Evolutionary conservation across 2,113 vertebrate species (phyloP).

Genomic region (Sylvia atricapilla): DNA sequence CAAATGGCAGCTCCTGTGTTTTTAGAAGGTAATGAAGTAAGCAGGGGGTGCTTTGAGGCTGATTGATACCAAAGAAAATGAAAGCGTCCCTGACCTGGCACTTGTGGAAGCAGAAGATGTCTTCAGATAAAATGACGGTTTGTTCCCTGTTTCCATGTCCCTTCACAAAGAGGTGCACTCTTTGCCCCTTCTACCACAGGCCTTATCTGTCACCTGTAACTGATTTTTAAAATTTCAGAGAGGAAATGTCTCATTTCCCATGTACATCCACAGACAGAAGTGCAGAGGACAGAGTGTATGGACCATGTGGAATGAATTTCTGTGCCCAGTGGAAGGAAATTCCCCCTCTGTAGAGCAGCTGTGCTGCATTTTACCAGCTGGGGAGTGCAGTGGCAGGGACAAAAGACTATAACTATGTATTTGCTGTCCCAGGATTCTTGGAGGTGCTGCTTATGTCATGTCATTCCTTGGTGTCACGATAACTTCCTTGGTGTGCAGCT

Average conservation of each 20-base stretch:
- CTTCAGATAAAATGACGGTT: neutral
- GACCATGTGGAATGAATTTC: neutral
- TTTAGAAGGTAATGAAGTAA: neutral
- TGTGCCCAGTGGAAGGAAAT: neutral
- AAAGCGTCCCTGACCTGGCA: neutral
- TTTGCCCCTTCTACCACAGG: neutral
- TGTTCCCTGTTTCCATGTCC: neutral
- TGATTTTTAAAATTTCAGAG: neutral
- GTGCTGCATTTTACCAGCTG: neutral
- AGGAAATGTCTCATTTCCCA: neutral
- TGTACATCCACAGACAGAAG: neutral
- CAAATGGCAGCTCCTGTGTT: neutral
- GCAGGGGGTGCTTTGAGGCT: neutral
- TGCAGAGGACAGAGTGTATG: accelerated
- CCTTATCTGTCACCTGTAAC: neutral
- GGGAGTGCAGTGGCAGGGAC: neutral
- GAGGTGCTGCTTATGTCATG: neutral
- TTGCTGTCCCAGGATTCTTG: neutral
- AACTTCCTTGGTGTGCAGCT: neutral
- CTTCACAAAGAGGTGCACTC: neutral
- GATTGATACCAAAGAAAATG: neutral
- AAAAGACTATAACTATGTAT: neutral
- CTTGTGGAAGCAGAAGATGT: neutral
- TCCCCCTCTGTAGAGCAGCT: neutral
- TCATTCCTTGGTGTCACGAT: neutral